Evolutionary conservation across 2,797 vertebrate genomes (phyloP), one percentile per base, ranked within the genome.

Genomic region (Melanotaenia nigrans): DNA sequence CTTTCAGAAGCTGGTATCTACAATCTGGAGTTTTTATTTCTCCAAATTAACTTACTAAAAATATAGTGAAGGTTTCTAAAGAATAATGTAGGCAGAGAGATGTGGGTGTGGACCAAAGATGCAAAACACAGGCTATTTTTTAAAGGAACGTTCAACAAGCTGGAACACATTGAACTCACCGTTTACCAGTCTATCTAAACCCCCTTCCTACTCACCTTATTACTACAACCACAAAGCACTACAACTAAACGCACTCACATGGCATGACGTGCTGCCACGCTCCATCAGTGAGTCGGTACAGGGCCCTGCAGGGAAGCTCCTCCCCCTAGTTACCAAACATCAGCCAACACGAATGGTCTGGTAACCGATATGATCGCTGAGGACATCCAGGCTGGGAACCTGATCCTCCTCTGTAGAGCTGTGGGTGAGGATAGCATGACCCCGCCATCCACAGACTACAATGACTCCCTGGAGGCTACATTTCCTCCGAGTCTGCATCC

Each of bases 341-440:
- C 72, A 42, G 76, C 72, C 66, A 53, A 53, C 68, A 65, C 70
- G 20, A 82, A 84, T 67, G 77, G 66, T 76, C 64, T 25, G 74
- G 69, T 77, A 87, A 87, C 33, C 10, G 40, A 89, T 45, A 71
- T 45, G 25, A 36, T 47, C 1, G 47, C 81, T 36, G n/a, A 77
- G 66, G 70, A 82, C 42, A 83, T 77, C 65, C 82, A 84, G 63
- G 63, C 64, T 1, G 47, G 82, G 82, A 84, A 86, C 66, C 64
- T 0, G 68, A 90, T 65, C 82, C 0, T 14, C 32, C 58, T 71
- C 61, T 54, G 76, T 22, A 3, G 72, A 13, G 56, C 68, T 61
- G 35, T 63, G 65, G 78, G 76, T 80, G 90, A 78, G 30, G 85
- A 79, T 82, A 89, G 80, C 77, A 54, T 73, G 78, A 85, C 75